phyloP scores from a whole-genome alignment of 2,797 vertebrate species.

The Rhinophrynus dorsalis region DNA sequence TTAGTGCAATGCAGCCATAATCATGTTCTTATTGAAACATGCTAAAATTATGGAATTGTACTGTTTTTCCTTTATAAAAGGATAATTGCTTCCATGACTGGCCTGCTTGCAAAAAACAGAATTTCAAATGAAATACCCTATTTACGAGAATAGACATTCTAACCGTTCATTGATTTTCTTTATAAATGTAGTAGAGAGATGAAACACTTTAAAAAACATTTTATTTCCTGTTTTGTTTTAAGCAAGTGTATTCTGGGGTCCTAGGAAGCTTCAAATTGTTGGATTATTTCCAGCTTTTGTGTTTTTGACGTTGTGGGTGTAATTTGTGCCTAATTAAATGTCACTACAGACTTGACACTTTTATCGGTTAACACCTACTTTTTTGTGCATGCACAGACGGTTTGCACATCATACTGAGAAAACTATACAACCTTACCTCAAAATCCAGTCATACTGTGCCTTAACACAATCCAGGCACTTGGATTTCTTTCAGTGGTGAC shows the following conservation, averaged over 20 bases:
- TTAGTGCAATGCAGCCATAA: conserved; percentile 51
- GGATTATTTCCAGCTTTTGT: conserved; percentile 45
- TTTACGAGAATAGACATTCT: conserved; percentile 16
- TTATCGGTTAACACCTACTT: conserved; percentile 45
- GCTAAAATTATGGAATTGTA: conserved; percentile 43
- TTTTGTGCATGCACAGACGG: conserved; percentile 49
- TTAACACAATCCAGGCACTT: conserved; percentile 51
- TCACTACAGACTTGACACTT: conserved; percentile 51
- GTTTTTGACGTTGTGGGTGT: conserved; percentile 50
- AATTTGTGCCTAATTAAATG: conserved; percentile 51
- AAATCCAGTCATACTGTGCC: conserved; percentile 48
- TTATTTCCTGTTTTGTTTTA: conserved; percentile 9
- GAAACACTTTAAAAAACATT: conserved; percentile 17
- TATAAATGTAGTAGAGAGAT: conserved; percentile 5
- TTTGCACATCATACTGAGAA: conserved; percentile 50
- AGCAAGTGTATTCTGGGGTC: conserved; percentile 27
- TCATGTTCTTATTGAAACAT: conserved; percentile 47
- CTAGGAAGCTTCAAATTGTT: conserved; percentile 31
- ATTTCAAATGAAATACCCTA: conserved; percentile 14
- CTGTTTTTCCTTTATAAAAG: conserved; percentile 42
- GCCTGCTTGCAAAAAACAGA: conserved; percentile 19
- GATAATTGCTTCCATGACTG: conserved; percentile 48
- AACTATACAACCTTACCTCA: conserved; percentile 55
- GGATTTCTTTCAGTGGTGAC: conserved; percentile 50
- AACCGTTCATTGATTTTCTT: neutral